Evolutionary conservation across 1,140 invertebrate genomes (phyloP).

Genomic region (Magallana angulata): DNA sequence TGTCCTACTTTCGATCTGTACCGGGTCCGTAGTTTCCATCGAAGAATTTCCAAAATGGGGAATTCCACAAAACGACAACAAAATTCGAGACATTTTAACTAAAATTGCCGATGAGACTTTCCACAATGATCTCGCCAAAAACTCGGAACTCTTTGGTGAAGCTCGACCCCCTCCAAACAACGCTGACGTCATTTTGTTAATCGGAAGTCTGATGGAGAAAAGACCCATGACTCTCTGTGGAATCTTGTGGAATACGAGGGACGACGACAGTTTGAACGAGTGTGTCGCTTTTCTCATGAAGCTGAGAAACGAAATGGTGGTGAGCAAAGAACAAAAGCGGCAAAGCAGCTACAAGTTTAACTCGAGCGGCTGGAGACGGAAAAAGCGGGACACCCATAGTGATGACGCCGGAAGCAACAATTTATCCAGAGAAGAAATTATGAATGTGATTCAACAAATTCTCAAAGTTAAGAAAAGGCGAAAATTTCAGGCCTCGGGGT

Average conservation of each 20-base stretch:
- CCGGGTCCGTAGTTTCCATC: not conserved
- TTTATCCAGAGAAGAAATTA: slow-evolving; percentile 5
- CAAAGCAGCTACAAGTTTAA: not conserved
- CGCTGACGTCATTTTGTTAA: not conserved
- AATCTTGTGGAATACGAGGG: slow-evolving; percentile 7
- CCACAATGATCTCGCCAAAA: not conserved
- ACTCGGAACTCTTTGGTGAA: not conserved
- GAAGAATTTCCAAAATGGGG: slow-evolving; percentile 31
- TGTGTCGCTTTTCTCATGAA: slow-evolving; percentile 26
- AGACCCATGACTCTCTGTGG: slow-evolving; percentile 8
- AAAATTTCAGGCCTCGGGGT: not conserved
- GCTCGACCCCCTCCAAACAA: not conserved
- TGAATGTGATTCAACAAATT: slow-evolving; percentile 12
- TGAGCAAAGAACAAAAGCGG: not conserved
- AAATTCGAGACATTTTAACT: not conserved
- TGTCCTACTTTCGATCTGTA: not conserved
- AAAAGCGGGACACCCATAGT: not conserved
- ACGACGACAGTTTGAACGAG: not conserved
- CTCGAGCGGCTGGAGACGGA: slow-evolving; percentile 7
- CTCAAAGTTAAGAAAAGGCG: slow-evolving; percentile 14
- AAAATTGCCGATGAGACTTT: not conserved
- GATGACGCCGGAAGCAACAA: not conserved
- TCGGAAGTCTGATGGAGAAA: not conserved
- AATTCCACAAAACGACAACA: not conserved
- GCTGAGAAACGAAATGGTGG: slow-evolving; percentile 8